A percentile compares a stretch with the other conserved stretches of the same genome.
These are phyloP conservation scores for Drosophila carrolli DNA, from an alignment of 1,140 invertebrate species.

Conservation along the genomic window DNA sequence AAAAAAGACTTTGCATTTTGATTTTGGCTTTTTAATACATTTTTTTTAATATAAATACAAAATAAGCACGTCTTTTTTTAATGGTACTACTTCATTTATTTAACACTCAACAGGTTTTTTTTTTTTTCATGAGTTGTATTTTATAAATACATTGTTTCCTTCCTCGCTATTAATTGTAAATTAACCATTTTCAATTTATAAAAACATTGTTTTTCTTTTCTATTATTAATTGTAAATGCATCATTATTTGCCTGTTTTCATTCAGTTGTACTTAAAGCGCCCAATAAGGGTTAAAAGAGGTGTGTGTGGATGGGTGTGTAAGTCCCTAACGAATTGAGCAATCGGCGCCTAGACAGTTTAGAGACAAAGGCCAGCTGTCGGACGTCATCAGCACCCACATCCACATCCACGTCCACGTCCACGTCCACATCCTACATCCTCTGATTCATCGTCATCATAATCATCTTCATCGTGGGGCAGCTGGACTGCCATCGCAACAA, in stretches of 20 bases:
- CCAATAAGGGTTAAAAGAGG: neutral
- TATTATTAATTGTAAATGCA: neutral
- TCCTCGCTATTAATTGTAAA: no score
- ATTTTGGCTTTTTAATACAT: no score
- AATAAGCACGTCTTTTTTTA: no score
- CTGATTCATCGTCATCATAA: conserved; percentile 22
- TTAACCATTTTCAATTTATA: neutral
- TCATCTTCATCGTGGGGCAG: conserved; percentile 3
- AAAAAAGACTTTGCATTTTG: no score
- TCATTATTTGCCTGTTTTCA: neutral
- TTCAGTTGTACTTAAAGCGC: neutral
- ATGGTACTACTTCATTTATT: no score
- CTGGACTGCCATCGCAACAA: conserved; percentile 22
- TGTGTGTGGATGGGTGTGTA: neutral
- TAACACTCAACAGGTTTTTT: no score
- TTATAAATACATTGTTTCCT: no score
- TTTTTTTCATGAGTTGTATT: no score
- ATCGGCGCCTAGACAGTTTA: conserved; percentile 48
- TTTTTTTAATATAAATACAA: no score
- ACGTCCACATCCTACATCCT: neutral
- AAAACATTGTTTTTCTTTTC: neutral
- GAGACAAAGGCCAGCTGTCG: conserved; percentile 50
- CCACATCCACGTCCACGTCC: conserved; percentile 2
- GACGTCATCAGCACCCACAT: conserved; percentile 23
- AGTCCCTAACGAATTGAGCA: conserved; percentile 50